Percentiles rank a stretch among this genome's conserved stretches.
phyloP scores from a whole-genome alignment of 2,113 vertebrate species.

The Silurus meridionalis region DNA sequence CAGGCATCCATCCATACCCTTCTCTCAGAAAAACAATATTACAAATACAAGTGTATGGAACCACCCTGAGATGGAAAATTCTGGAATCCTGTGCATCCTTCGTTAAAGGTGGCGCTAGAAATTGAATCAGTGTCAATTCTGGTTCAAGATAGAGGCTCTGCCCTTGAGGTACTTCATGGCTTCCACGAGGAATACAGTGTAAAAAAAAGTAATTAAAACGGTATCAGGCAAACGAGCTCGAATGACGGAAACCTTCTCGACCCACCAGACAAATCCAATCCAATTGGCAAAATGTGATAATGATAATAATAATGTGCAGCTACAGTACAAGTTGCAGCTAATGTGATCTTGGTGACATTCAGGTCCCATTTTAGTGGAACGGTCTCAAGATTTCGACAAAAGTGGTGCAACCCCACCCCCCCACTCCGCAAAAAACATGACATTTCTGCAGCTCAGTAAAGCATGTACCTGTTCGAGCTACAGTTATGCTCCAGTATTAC shows the following conservation, averaged over 20 bases:
- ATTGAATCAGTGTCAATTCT: not conserved
- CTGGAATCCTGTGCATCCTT: not conserved
- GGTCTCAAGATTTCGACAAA: no score
- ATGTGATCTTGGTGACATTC: not conserved
- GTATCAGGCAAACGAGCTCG: not conserved
- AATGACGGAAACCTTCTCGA: not conserved
- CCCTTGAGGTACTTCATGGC: not conserved
- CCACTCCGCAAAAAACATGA: no score
- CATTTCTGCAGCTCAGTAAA: no score
- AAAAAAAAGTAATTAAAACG: not conserved
- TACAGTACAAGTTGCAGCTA: not conserved
- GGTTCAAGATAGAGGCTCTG: not conserved
- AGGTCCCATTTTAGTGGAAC: not conserved
- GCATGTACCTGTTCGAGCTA: no score
- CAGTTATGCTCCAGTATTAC: no score
- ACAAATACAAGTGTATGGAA: not conserved
- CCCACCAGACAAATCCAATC: not conserved
- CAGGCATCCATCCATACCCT: not conserved
- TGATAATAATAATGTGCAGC: not conserved
- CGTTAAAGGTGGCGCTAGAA: not conserved
- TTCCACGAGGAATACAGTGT: not conserved
- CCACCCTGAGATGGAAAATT: not conserved
- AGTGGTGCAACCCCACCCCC: no score
- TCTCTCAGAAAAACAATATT: not conserved
- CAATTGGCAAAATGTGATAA: not conserved